Evolutionary conservation across 2,113 vertebrate species (phyloP).

Genomic region (Corydoras sp.): DNA sequence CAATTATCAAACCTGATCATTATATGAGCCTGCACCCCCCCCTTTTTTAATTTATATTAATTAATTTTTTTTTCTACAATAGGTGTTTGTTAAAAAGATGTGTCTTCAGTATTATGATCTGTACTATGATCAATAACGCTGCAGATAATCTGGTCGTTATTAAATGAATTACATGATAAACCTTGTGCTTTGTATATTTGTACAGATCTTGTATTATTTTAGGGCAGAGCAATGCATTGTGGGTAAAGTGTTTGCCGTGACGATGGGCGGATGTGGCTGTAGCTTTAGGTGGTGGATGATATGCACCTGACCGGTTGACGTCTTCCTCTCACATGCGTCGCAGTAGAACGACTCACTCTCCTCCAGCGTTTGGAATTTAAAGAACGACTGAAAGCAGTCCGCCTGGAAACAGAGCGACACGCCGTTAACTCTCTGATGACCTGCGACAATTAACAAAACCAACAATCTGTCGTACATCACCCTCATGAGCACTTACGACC

Average conservation of each 20-base stretch:
- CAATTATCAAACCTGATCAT: no score
- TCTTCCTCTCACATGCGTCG: conserved; percentile 49
- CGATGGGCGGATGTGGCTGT: not conserved
- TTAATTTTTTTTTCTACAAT: no score
- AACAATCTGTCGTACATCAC: not conserved
- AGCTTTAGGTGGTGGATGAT: not conserved
- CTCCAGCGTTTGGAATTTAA: conserved; percentile 49
- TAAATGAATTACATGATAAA: not conserved
- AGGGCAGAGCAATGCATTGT: not conserved
- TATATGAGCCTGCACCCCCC: no score
- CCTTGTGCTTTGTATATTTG: not conserved
- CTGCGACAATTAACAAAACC: not conserved
- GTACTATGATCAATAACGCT: no score
- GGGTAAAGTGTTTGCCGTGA: not conserved
- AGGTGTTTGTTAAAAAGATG: no score
- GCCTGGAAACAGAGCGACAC: conserved; percentile 41
- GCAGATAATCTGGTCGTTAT: no score
- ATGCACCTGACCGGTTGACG: conserved; percentile 51
- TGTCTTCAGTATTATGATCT: no score
- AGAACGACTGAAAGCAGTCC: conserved; percentile 55
- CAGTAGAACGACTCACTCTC: conserved; percentile 51
- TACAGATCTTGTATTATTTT: no score
- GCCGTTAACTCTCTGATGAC: not conserved
- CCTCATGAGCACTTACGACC: no score
- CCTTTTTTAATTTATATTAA: no score